Percentiles rank a stretch among this genome's conserved stretches.
These are phyloP conservation scores for Stenodema calcarata DNA, from an alignment of 2,888 invertebrate genomes.

Conservation along the genomic window DNA sequence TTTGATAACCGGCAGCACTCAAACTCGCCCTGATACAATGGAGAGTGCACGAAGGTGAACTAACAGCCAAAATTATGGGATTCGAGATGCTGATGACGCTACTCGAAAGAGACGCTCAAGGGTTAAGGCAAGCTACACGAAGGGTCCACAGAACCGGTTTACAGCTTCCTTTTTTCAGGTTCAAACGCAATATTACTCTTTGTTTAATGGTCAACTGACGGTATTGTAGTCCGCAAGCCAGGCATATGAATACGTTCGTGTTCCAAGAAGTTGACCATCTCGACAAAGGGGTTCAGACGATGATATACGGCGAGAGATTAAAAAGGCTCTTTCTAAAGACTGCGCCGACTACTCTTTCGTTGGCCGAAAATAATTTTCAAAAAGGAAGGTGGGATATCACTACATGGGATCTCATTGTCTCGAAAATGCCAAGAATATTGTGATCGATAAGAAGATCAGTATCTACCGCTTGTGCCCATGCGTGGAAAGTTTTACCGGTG, in stretches of 20 bases:
- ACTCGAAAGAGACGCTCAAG: neutral
- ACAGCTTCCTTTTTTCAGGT: neutral
- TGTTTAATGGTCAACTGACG: conserved; percentile 21
- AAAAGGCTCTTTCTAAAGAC: neutral
- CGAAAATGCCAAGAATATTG: too few relatives aligned
- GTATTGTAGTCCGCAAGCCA: neutral
- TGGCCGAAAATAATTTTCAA: neutral
- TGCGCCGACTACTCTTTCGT: neutral
- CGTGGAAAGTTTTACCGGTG: too few relatives aligned
- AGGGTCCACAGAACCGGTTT: conserved; percentile 11
- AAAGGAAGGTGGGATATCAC: neutral
- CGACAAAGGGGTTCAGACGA: neutral
- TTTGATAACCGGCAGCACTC: too few relatives aligned
- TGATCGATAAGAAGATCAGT: too few relatives aligned
- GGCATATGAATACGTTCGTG: neutral
- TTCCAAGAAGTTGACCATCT: neutral
- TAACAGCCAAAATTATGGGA: neutral
- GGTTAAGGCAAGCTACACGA: neutral
- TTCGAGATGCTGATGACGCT: neutral
- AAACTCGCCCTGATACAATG: too few relatives aligned
- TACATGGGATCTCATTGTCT: too few relatives aligned
- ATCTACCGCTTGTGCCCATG: too few relatives aligned
- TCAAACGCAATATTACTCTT: conserved; percentile 29
- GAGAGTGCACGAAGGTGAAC: neutral
- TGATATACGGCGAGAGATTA: neutral